Evolutionary conservation across 23 tunicate genomes (phyloP), one percentile per base, ranked within the genome.

Genomic region (Halocynthia roretzi): DNA sequence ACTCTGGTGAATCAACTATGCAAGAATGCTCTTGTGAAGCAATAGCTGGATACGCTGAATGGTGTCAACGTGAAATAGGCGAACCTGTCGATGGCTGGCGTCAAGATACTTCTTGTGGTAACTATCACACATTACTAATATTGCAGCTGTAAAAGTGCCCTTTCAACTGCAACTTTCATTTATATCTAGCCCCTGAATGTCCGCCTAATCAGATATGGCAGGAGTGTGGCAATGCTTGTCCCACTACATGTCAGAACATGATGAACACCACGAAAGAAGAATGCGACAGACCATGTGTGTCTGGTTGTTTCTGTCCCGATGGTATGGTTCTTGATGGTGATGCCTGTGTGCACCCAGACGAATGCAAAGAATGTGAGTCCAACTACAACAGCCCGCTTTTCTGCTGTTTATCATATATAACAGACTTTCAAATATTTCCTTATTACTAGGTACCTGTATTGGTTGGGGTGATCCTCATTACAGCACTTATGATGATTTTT

Each of bases 401-500:
- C 68, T 63, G 22, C 17, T 1, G n/a, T 15, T 15, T 15, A 60
- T 15, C 44, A 31, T 31, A 31, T 31, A 31, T 31, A 31, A 4
- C 44, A 31, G 44, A 31, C 44, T 31, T 31, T 31, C 44, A 31
- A 31, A 31, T 31, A 31, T 31, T n/a, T 31, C 44, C 44, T 4
- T 31, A 65, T 15, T 62, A 2, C 21, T 72, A 92, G 98, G 98
- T 82, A 86, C 82, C 67, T 92, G 98, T 83, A 82, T 92, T 71
- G 98, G 98, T 0, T 92, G 86, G 73, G 98, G 98, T 48, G 98
- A 92, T 71, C 96, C 96, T 6, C 99, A 96, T 76, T 96, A 85
- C 80, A 85, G 87, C 87, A 85, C 99, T 9, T 96, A 89, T 57
- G 99, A 96, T 61, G 99, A 96, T 8, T 85, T 82, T 48, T 85